Evolutionary conservation across 2,797 vertebrate species (phyloP).

Genomic region (Mus caroli): DNA sequence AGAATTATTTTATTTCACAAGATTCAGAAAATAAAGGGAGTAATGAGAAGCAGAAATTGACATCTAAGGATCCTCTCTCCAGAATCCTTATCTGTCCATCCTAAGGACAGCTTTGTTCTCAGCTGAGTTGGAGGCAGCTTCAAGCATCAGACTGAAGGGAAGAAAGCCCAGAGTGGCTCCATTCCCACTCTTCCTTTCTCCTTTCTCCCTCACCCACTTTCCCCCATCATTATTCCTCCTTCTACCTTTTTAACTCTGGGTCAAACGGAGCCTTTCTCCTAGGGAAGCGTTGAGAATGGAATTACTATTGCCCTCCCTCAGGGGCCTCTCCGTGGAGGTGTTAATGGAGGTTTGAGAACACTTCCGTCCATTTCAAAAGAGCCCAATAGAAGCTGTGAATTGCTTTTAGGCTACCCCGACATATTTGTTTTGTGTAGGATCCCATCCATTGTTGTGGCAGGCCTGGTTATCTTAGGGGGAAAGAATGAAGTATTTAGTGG

Average conservation of each 20-base stretch:
- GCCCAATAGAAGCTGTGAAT: neutral
- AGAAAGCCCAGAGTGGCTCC: neutral
- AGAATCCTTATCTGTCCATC: neutral
- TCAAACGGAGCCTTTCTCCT: neutral
- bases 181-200: neutral
- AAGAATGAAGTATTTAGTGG: neutral
- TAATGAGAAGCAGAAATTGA: slow-evolving; percentile 16
- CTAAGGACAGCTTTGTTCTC: neutral
- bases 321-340: neutral
- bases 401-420: slow-evolving; percentile 21
- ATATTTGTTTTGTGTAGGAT: slow-evolving; percentile 22
- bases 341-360: neutral
- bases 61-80: neutral
- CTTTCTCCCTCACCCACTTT: neutral
- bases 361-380: slow-evolving; percentile 29
- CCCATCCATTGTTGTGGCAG: neutral
- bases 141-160: neutral
- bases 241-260: neutral
- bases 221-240: neutral
- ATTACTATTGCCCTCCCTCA: neutral
- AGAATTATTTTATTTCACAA: neutral
- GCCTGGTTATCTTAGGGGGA: slow-evolving; percentile 23
- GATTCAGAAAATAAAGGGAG: neutral
- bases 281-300: neutral
- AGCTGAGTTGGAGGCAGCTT: neutral